Conservation (phyloP, 1,140 invertebrate genomes). For the Megathymus violae region DNA sequence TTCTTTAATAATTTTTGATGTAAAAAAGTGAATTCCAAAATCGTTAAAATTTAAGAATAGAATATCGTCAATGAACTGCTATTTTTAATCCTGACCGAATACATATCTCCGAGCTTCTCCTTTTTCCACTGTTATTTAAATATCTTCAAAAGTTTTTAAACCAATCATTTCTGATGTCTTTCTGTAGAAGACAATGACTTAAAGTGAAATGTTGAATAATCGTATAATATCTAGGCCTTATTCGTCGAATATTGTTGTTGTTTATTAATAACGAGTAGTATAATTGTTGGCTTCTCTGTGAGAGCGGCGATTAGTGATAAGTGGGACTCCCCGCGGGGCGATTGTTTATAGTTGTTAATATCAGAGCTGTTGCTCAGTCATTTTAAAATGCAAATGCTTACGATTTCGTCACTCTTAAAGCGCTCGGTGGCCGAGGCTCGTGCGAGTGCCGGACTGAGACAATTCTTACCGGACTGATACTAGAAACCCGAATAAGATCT, state of each 20-base stretch:
- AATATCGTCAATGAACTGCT: too few species aligned
- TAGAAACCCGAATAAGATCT: slow-evolving; percentile 28
- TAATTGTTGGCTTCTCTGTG: slow-evolving; percentile 49
- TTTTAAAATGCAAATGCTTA: neutral
- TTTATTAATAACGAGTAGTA: slow-evolving; percentile 52
- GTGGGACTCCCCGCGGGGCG: slow-evolving; percentile 13
- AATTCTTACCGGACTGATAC: slow-evolving; percentile 20
- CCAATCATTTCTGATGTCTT: slow-evolving; percentile 1
- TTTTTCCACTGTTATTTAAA: slow-evolving; percentile 9
- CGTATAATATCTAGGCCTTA: slow-evolving; percentile 45
- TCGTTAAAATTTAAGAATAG: neutral
- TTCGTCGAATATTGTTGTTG: slow-evolving; percentile 60
- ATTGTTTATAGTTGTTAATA: slow-evolving; percentile 38
- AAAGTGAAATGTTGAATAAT: slow-evolving; percentile 20
- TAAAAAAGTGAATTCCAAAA: slow-evolving; percentile 23
- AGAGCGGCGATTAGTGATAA: slow-evolving; percentile 14
- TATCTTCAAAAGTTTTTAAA: slow-evolving; percentile 9
- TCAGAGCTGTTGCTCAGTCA: slow-evolving; percentile 8
- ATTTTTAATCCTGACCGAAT: neutral
- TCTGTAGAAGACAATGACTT: slow-evolving; percentile 6
- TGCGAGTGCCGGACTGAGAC: neutral
- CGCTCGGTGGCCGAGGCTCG: too few species aligned
- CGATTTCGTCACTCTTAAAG: too few species aligned
- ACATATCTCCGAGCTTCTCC: slow-evolving; percentile 9
- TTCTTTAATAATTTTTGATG: too few species aligned